Evolutionary conservation across 2,797 vertebrate species (phyloP), one percentile per base, ranked within the genome.

Genomic region (Decapterus maruadsi): DNA sequence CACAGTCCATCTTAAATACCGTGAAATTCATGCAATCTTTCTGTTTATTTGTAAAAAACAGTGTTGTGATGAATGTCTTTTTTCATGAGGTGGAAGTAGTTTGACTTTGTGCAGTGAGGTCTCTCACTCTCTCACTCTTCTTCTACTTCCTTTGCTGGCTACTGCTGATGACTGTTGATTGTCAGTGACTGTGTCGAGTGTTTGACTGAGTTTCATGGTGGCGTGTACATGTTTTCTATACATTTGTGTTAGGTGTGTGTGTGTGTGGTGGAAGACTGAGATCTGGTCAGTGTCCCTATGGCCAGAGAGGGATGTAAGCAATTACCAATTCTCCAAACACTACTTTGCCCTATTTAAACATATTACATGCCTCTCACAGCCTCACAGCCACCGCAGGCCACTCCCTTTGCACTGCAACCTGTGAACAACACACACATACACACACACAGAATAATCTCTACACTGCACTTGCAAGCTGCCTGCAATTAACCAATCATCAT

Each of bases 311-410:
- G 96, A 97, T 97, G 96, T 96, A 92, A 96, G 95, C 95, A 96
- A 97, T 97, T 97, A 97, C 93, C 92, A 94, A 94, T 96, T 94
- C 95, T 96, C 95, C 94, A 96, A 96, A 97, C 96, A 96, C 93
- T 96, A 95, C 95, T 96, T 96, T 95, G 92, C 90, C 85, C 51
- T 72, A 91, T 94, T 96, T 96, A 95, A 96, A 95, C 91, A 93
- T 92, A 95, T 96, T 95, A 96, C 94, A 94, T 91, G 93, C 92
- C 93, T 95, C 88, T 93, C 91, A 91, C 87, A 90, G 92, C 84
- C 92, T 93, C 91, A 91, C 87, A 90, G 92, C 84, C 92, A 94
- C 85, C 65, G 68, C 84, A 83, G 67, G 82, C 89, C 89, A 69
- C 81, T 80, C 84, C 90, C 72, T 77, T 77, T 72, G 75, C 79